phyloP scores from a whole-genome alignment of 2,888 invertebrate genomes.

The Amphiduros pacificus region DNA sequence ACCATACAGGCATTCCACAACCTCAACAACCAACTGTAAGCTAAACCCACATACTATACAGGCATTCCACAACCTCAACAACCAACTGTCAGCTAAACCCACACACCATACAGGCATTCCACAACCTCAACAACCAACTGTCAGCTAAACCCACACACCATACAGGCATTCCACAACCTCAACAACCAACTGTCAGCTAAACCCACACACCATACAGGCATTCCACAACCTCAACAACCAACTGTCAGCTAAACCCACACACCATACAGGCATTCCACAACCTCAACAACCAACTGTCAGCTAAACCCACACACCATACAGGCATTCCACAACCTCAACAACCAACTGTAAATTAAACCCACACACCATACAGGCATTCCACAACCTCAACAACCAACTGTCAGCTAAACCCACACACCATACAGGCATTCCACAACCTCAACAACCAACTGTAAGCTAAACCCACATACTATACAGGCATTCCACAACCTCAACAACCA shows the following conservation, averaged over 20 bases:
- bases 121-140: background rate
- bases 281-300: background rate
- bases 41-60: too few species aligned
- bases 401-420: too few species aligned
- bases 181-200: background rate
- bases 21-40: background rate
- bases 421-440: background rate
- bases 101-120: background rate
- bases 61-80: background rate
- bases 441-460: background rate
- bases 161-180: background rate
- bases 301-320: too few species aligned
- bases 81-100: too few species aligned
- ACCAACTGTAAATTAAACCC: too few species aligned
- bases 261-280: background rate
- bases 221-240: background rate
- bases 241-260: too few species aligned
- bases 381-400: background rate
- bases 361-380: background rate
- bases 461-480: background rate
- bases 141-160: too few species aligned
- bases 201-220: background rate
- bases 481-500: background rate
- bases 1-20: background rate
- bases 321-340: background rate